Base-by-base conservation (phyloP, 1,140 invertebrate species). In the Hypsibius dujardini region DNA sequence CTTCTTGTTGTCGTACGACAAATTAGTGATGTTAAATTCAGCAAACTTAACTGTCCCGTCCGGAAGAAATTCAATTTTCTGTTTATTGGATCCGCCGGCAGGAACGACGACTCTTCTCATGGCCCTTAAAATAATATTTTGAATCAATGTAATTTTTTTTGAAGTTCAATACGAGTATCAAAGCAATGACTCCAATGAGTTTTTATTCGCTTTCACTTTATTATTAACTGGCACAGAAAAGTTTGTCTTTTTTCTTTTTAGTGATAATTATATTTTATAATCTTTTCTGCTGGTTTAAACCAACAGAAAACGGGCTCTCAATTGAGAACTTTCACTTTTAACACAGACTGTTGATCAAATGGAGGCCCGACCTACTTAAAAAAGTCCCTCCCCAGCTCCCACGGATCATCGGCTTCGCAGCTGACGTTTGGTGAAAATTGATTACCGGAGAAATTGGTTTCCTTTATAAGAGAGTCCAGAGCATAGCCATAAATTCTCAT, bases 401-500 rank as follows among this genome's bases (percentile, higher is more conserved):
- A 67, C 12, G 45, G 12, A 67, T 12, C 62, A 15, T 67, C 62
- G 12, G 12, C 45, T 15, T 67, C 62, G 45, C 62, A 67, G 42
- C 12, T 15, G 42, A 67, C 42, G 62, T 67, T 67, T 12, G 62
- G 62, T 15, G 12, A 15, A 15, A 67, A 67, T 7, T 12, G 3
- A 42, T 42, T 42, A 45, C 3, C 42, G 12, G 62, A 67, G 12
- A 15, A 12, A 45, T 67, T 67, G 45, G 12, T 15, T 42, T 67
- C 12, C 62, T 42, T 12, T 7, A 67, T 45, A 7, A 67, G 42
- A 15, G 3, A 7, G 45, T 67, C 62, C 62, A 67, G 12, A 3
- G 62, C 62, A 67, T 67, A 42, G 62, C 62, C 62, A 67, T 67
- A 67, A 15, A 67, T 67, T 42, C 42, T 12, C 42, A 67, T 67